Evolutionary conservation across 2,888 invertebrate genomes (phyloP), one percentile per base, ranked within the genome.

Genomic region (Lasioglossum zephyrum): DNA sequence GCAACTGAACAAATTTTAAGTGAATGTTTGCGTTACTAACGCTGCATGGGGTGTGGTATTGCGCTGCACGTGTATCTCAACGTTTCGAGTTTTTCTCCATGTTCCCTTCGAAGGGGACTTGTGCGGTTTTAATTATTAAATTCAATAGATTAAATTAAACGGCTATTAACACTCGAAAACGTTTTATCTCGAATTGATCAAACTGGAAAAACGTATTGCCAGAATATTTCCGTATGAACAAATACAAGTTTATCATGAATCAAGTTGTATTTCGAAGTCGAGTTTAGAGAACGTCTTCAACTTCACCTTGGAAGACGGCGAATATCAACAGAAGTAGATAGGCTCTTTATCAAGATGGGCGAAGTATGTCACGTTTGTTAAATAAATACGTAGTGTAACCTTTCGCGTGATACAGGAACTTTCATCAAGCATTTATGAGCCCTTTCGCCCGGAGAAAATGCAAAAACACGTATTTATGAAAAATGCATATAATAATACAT

Each of bases 341-440:
- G 73, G 49, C 57, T 47, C 31, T 74, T 47, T 41, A 85, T 84
- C 57, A 47, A 66, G 80, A 85, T 47, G 85, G 79, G 85, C 57
- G 76, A 85, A 87, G 79, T 80, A 53, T 82, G 82, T 70, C 79
- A 66, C 70, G 82, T 82, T 82, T 82, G 77, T 69, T 75, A 78
- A 86, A 83, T 80, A 82, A 82, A 74, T 73, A 83, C 73, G 80
- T 76, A 79, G 77, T 47, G 72, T 86, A 80, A 78, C 86, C 80
- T 82, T 86, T 77, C n/a, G 78, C 83, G 79, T 76, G 87, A 81
- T 81, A 57, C 84, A 72, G 77, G 77, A 79, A 84, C 88, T 87
- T 84, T 86, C 86, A 73, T 84, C 84, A 86, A 90, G 86, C 84
- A 81, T 77, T 81, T 81, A 77, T 73, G 49, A 44, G 72, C 66